Conservation (phyloP, 23 tunicate species). For the Halocynthia aurantium region DNA sequence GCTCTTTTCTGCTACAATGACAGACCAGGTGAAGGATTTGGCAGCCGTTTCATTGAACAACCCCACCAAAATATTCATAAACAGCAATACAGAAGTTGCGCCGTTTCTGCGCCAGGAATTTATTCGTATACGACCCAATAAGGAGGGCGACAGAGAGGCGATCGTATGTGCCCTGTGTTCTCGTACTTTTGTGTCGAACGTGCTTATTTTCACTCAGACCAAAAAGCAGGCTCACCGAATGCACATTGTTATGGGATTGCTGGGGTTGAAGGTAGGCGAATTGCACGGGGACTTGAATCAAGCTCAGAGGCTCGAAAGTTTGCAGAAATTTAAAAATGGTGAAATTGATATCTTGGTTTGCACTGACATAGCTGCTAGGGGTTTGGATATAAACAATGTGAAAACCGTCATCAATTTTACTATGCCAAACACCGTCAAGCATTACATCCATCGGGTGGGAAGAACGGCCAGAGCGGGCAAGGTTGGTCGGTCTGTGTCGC, state of each 20-base stretch:
- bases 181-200: slow-evolving; percentile 71
- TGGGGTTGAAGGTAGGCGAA: slow-evolving; percentile 85
- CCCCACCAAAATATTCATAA: slow-evolving; percentile 78
- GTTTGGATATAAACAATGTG: slow-evolving; percentile 88
- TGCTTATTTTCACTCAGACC: slow-evolving; percentile 89
- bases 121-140: slow-evolving; percentile 69
- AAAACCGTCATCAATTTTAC: slow-evolving; percentile 94
- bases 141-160: slow-evolving; percentile 98
- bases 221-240: slow-evolving; percentile 93
- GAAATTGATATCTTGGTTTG: slow-evolving; percentile 80
- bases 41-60: slow-evolving; percentile 72
- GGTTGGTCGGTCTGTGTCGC: slow-evolving; percentile 79
- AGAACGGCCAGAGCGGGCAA: slow-evolving; percentile 96
- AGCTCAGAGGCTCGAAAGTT: slow-evolving; percentile 68
- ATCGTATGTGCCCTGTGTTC: slow-evolving; percentile 80
- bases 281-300: slow-evolving; percentile 83
- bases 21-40: slow-evolving; percentile 64
- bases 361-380: slow-evolving; percentile 93
- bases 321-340: slow-evolving; percentile 66
- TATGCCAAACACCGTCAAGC: slow-evolving; percentile 90
- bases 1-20: slow-evolving; percentile 95
- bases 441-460: slow-evolving; percentile 91
- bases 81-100: slow-evolving; percentile 92
- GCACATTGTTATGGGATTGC: slow-evolving; percentile 87
- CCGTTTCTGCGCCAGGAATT: slow-evolving; percentile 86